Conservation (phyloP, 2,113 vertebrate species). For the Pterocles gutturalis region DNA sequence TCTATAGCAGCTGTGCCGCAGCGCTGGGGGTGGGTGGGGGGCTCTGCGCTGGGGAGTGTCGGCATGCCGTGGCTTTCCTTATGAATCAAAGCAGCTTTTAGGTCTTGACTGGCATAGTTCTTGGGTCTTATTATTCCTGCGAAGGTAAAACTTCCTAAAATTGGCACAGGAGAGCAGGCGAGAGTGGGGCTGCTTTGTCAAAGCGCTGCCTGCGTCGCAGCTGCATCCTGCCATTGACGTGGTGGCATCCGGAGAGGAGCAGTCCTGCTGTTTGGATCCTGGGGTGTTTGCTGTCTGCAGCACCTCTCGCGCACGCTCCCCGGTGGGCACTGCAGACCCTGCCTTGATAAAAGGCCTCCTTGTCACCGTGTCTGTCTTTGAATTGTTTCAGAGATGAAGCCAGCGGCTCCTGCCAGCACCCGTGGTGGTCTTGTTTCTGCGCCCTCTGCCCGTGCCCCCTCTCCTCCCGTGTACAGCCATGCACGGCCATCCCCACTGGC, state of each 20-base stretch:
- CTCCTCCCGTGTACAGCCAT: neutral
- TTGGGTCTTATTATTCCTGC: rapidly evolving
- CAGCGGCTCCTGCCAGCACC: constrained; percentile 39
- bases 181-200: neutral
- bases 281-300: constrained; percentile 40
- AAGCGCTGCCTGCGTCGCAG: constrained; percentile 34
- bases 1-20: neutral
- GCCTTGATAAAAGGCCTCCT: constrained; percentile 68
- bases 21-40: rapidly evolving
- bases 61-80: neutral
- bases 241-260: constrained; percentile 46
- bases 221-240: constrained; percentile 68
- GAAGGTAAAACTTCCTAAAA: constrained; percentile 34
- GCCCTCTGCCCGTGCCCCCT: neutral
- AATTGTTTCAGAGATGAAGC: constrained; percentile 76
- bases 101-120: neutral
- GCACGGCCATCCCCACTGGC: neutral
- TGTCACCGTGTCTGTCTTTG: constrained; percentile 43
- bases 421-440: constrained; percentile 54
- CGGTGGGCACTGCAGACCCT: neutral
- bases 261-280: constrained; percentile 37
- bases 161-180: neutral
- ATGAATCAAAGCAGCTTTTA: neutral
- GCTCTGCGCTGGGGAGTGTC: rapidly evolving
- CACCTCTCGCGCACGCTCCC: neutral